These are phyloP conservation scores for Orthosia incerta DNA, from an alignment of 2,888 invertebrate genomes.

Conservation along the genomic window DNA sequence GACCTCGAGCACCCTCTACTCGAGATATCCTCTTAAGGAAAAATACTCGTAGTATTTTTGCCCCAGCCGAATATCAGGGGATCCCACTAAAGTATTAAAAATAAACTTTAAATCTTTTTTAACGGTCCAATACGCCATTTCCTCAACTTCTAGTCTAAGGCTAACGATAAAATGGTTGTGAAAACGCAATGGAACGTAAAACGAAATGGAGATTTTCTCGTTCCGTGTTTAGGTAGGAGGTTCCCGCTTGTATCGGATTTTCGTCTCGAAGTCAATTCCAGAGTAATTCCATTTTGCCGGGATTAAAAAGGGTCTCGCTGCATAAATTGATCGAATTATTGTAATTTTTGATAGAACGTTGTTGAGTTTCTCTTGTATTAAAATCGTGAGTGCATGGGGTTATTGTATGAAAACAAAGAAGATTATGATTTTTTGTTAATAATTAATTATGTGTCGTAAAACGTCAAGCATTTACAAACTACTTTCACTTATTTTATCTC, in stretches of 20 bases:
- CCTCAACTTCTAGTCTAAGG: slow-evolving; percentile 32
- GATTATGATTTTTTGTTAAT: not conserved
- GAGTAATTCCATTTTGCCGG: slow-evolving; percentile 80
- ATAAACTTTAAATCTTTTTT: slow-evolving; percentile 43
- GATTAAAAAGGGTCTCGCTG: slow-evolving; percentile 82
- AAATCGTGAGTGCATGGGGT: not conserved
- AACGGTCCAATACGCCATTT: slow-evolving; percentile 53
- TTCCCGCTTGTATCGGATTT: slow-evolving; percentile 72
- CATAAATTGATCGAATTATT: slow-evolving; percentile 81
- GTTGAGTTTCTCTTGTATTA: slow-evolving; percentile 23
- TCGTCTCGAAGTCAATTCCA: slow-evolving; percentile 72
- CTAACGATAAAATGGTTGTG: slow-evolving; percentile 37
- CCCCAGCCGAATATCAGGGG: slow-evolving; percentile 65
- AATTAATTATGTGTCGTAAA: no score
- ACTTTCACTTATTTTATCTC: no score
- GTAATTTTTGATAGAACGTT: slow-evolving; percentile 72
- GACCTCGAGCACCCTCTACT: slow-evolving; percentile 75
- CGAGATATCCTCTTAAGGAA: slow-evolving; percentile 69
- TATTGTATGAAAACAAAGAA: slow-evolving; percentile 51
- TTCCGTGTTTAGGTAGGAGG: slow-evolving; percentile 54
- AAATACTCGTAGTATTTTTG: slow-evolving; percentile 69
- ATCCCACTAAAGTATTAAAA: slow-evolving; percentile 37
- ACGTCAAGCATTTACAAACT: no score
- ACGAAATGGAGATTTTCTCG: slow-evolving; percentile 43
- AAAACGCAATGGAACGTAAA: slow-evolving; percentile 62